Evolutionary conservation across 2,797 vertebrate genomes (phyloP), one percentile per base, ranked within the genome.

Genomic region (Manis javanica): DNA sequence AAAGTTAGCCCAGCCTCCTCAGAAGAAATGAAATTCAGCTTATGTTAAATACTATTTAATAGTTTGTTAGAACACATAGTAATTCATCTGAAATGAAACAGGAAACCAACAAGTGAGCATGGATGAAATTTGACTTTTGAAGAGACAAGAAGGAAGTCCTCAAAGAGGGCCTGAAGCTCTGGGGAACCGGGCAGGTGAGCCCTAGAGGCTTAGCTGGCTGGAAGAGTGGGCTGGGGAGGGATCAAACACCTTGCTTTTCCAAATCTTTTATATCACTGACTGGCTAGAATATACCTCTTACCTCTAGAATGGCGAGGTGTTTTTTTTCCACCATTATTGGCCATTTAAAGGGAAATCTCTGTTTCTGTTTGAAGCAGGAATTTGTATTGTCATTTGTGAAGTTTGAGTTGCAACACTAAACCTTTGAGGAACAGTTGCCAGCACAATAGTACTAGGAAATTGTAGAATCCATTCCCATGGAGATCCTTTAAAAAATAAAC

Each of bases 321-420:
- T 82, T 55, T 69, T 53, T 82, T 42, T 74, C 51, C 31, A 79
- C 34, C 85, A 1, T 34, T 64, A 42, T 29, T 92, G 61, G 64
- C 42, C 46, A 46, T 59, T 95, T 87, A 78, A 96, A 90, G 69
- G 61, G 31, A 23, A 51, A 68, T 77, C 91, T 79, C 31, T 8
- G 57, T 89, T 97, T 95, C 34, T 90, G n/a, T 89, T 69, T 59
- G 49, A 83, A 39, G 63, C 8, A 34, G 26, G 29, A 78, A 64
- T 94, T 93, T 68, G 16, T 63, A 24, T 68, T 78, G 26, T 71
- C 29, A 55, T 93, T 93, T 94, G 51, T 31, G 51, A 29, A 77
- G 83, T 96, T 83, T 53, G 59, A 72, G 34, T 83, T 95, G 29
- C 16, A 78, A 4, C 11, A 79, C 1, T 77, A 87, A 90, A 74